phyloP scores from a whole-genome alignment of 2,113 vertebrate species.

The Ploceus nigricollis region DNA sequence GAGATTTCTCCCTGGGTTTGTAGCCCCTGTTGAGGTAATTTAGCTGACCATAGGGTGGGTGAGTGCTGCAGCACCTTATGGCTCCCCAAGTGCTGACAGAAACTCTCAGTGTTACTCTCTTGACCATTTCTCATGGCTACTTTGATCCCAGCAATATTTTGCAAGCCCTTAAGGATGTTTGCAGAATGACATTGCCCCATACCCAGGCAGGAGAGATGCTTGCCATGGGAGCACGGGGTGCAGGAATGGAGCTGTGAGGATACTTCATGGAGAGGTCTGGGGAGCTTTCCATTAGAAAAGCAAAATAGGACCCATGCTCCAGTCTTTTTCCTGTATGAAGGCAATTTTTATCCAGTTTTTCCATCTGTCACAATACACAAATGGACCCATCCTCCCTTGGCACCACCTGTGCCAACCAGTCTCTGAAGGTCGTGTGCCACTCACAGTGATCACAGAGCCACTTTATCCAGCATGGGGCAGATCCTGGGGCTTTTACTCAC shows the following conservation, averaged over 20 bases:
- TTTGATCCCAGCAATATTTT: not conserved
- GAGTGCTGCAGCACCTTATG: not conserved
- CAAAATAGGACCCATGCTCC: not conserved
- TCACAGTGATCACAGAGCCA: rapidly evolving
- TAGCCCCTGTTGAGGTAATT: not conserved
- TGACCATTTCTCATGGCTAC: rapidly evolving
- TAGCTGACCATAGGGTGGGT: not conserved
- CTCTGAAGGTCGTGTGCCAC: not conserved
- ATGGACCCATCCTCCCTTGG: not conserved
- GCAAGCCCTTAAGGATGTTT: not conserved
- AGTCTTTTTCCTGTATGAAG: not conserved
- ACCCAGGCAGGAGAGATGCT: not conserved
- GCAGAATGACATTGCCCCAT: not conserved
- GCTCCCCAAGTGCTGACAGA: not conserved
- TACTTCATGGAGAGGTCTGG: rapidly evolving
- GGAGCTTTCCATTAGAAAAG: not conserved
- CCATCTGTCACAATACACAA: rapidly evolving
- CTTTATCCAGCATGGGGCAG: not conserved
- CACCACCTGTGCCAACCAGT: not conserved
- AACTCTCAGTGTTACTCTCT: not conserved
- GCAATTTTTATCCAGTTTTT: not conserved
- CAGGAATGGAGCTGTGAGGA: not conserved
- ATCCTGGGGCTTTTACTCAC: not conserved
- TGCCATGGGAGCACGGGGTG: rapidly evolving
- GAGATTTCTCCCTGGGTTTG: not conserved